phyloP scores from a whole-genome alignment of 2,797 vertebrate species.

The Poecilia picta region DNA sequence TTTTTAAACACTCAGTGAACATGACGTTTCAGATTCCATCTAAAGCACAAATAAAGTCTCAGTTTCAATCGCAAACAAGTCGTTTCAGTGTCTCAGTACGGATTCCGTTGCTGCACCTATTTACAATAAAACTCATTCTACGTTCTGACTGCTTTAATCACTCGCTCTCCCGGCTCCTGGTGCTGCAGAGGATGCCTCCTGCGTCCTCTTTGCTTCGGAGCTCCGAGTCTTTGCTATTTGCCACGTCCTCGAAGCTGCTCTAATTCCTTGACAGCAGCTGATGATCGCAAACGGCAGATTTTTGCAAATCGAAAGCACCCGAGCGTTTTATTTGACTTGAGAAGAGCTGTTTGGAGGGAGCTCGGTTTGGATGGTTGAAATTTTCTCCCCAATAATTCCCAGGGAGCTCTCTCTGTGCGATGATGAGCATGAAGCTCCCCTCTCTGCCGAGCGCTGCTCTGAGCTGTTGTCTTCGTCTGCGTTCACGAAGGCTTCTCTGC shows the following conservation, averaged over 20 bases:
- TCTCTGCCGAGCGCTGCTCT: conserved; percentile 18
- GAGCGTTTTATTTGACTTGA: conserved; percentile 55
- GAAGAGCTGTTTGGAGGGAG: conserved; percentile 61
- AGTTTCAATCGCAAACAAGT: not conserved
- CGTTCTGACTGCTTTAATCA: conserved; percentile 1
- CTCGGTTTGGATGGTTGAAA: conserved; percentile 66
- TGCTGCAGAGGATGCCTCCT: not conserved
- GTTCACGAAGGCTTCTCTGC: conserved; percentile 68
- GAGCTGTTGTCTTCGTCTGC: conserved; percentile 20
- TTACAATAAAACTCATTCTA: conserved; percentile 1
- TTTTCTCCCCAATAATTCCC: conserved; percentile 63
- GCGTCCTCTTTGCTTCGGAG: not conserved
- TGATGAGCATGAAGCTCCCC: conserved; percentile 23
- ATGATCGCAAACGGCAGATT: not conserved
- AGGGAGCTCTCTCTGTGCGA: conserved; percentile 46
- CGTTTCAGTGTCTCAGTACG: not conserved
- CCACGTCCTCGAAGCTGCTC: not conserved
- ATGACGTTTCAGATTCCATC: not conserved
- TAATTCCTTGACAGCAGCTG: not conserved
- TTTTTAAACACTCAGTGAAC: not conserved
- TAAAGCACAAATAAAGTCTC: conserved; percentile 1
- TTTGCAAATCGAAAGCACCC: not conserved
- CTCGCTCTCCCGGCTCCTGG: not conserved
- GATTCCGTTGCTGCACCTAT: not conserved
- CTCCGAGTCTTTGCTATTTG: conserved; percentile 12